Conservation (phyloP, 2,888 invertebrate species). For the Epinotia nisella region DNA sequence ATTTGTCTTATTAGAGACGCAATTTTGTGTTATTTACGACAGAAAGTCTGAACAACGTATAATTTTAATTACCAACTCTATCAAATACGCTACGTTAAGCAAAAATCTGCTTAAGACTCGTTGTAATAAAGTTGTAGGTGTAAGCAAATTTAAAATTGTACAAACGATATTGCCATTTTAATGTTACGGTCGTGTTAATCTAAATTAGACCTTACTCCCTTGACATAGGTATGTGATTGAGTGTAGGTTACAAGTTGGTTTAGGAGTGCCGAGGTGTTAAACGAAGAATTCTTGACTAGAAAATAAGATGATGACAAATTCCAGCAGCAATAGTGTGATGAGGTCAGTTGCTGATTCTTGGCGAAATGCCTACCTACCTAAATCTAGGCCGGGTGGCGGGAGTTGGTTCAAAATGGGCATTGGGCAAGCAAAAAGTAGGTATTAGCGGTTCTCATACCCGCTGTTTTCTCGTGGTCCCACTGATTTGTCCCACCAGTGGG, state of each 20-base stretch:
- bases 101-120: neutral
- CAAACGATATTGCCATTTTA: neutral
- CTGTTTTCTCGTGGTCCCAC: too few species aligned
- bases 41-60: slow-evolving; percentile 30
- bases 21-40: slow-evolving; percentile 35
- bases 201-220: neutral
- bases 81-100: neutral
- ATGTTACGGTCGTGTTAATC: neutral
- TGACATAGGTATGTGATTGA: neutral
- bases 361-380: neutral
- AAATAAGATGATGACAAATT: neutral
- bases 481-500: too few species aligned
- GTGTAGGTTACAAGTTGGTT: neutral
- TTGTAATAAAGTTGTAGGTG: neutral
- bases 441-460: too few species aligned
- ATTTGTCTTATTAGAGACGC: slow-evolving; percentile 33
- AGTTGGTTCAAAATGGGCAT: too few species aligned
- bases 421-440: too few species aligned
- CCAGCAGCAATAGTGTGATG: neutral
- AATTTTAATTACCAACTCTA: slow-evolving; percentile 22
- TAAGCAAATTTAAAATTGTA: slow-evolving; percentile 2
- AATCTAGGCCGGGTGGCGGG: too few species aligned
- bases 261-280: slow-evolving; percentile 32
- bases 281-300: slow-evolving; percentile 30
- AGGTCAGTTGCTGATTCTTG: neutral